Percentiles rank a stretch among this genome's conserved stretches.
Conservation (phyloP, 2,888 invertebrate genomes). For the Tachina lurida region DNA sequence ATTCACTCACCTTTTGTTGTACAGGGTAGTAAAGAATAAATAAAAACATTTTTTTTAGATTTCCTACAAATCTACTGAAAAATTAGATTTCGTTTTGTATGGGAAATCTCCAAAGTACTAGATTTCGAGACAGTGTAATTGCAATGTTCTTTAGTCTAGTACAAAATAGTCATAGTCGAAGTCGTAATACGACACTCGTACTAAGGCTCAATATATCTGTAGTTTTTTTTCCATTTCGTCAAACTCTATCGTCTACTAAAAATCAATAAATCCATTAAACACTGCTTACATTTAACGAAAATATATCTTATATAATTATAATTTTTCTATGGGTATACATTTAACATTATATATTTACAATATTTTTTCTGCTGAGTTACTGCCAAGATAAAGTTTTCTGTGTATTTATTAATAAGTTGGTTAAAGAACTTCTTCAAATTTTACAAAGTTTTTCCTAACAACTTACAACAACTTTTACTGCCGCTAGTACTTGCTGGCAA, state of each 20-base stretch:
- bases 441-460: conserved; percentile 30
- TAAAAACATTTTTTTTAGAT: no score
- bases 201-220: no score
- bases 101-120: no score
- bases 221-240: background rate
- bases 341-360: conserved; percentile 7
- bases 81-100: no score
- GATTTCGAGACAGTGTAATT: no score
- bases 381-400: conserved; percentile 42
- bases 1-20: no score
- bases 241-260: background rate
- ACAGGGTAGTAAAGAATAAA: no score
- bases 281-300: background rate
- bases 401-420: conserved; percentile 49
- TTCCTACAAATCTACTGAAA: no score
- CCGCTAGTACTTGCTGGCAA: background rate
- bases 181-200: no score
- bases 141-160: no score
- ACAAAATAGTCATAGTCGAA: no score
- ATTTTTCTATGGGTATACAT: background rate
- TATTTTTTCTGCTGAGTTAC: background rate
- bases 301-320: background rate
- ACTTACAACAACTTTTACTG: background rate
- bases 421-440: conserved; percentile 38
- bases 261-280: background rate